These are phyloP conservation scores for Scalopus aquaticus DNA, from an alignment of 2,113 vertebrate genomes.

Conservation along the genomic window DNA sequence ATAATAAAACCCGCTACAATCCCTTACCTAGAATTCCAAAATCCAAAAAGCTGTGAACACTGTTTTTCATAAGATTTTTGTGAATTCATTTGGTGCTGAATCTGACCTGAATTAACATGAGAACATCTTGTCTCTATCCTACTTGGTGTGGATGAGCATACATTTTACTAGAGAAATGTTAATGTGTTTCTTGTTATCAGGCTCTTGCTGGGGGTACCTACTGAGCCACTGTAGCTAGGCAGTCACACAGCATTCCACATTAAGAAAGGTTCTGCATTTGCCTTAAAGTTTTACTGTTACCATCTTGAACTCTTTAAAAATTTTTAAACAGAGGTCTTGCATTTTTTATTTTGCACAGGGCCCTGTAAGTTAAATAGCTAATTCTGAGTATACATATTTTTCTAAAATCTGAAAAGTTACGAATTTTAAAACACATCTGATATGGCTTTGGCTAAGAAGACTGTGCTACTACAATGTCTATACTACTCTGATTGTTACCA, in stretches of 20 bases:
- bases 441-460: not conserved
- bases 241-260: not conserved
- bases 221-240: not conserved
- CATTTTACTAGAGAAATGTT: not conserved
- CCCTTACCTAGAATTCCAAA: not conserved
- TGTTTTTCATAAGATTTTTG: not conserved
- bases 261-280: not conserved
- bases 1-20: not conserved
- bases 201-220: not conserved
- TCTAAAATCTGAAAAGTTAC: conserved; percentile 1
- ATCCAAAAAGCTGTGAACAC: not conserved
- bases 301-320: not conserved
- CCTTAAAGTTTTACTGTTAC: not conserved
- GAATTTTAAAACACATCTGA: not conserved
- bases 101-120: not conserved
- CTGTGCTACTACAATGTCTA: not conserved
- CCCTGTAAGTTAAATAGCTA: not conserved
- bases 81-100: not conserved
- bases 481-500: not conserved
- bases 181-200: not conserved
- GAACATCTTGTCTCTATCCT: not conserved
- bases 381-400: not conserved
- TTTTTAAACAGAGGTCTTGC: not conserved
- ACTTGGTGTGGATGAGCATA: not conserved
- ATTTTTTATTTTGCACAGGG: not conserved